Evolutionary conservation across 2,888 invertebrate species (phyloP).

Genomic region (Noctua janthina): DNA sequence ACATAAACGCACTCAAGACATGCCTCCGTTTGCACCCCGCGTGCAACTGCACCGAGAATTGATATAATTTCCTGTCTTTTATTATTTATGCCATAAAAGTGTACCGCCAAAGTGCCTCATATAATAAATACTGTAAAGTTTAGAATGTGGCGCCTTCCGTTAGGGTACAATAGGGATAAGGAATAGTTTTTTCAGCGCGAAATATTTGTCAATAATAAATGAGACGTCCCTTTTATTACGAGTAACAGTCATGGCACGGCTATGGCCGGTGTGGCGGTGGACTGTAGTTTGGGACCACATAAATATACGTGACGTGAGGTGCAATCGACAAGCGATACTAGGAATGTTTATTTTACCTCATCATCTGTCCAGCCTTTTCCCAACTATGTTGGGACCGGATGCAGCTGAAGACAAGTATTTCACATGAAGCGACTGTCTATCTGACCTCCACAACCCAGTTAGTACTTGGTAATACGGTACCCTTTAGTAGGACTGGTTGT

Average conservation of each 20-base stretch:
- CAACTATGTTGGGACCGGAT: neutral
- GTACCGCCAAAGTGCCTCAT: slow-evolving; percentile 80
- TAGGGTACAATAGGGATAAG: slow-evolving; percentile 72
- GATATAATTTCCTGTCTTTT: slow-evolving; percentile 84
- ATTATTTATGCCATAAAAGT: slow-evolving; percentile 73
- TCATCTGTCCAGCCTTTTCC: neutral
- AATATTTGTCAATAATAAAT: slow-evolving; percentile 91
- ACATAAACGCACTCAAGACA: slow-evolving; percentile 82
- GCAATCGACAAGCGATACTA: slow-evolving; percentile 55
- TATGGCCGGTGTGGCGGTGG: slow-evolving; percentile 72
- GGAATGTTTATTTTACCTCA: neutral
- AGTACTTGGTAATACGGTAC: neutral
- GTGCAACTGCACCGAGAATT: slow-evolving; percentile 50
- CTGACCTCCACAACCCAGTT: neutral
- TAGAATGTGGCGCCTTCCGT: slow-evolving; percentile 88
- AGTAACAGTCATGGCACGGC: slow-evolving; percentile 82
- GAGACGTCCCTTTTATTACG: slow-evolving; percentile 89
- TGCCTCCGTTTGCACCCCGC: slow-evolving; percentile 59
- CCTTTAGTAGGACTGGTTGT: neutral
- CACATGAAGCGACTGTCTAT: neutral
- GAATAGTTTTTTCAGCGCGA: slow-evolving; percentile 83
- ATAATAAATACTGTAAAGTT: slow-evolving; percentile 83
- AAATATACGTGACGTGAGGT: slow-evolving; percentile 76
- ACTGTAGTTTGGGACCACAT: slow-evolving; percentile 80
- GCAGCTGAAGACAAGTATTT: neutral